A percentile compares a stretch with the other conserved stretches of the same genome.
Evolutionary conservation across 2,888 invertebrate genomes (phyloP).

Genomic region (Ashinkailepas kermadecensis): DNA sequence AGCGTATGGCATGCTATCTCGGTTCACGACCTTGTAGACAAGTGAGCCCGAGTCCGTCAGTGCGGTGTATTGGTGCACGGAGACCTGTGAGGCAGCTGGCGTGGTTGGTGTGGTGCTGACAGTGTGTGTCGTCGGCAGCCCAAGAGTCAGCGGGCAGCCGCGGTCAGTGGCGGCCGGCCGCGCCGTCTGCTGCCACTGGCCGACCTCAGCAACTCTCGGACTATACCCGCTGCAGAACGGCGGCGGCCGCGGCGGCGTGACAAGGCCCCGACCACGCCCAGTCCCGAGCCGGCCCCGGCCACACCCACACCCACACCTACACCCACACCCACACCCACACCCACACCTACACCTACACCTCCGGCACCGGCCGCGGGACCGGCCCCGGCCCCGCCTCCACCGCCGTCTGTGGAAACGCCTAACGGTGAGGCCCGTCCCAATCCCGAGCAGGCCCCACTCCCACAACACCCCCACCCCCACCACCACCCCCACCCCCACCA

Average conservation of each 20-base stretch:
- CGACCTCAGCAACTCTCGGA: conserved; percentile 3
- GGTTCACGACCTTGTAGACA: too few relatives aligned
- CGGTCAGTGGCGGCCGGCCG: background rate
- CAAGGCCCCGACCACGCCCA: conserved; percentile 10
- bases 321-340: background rate
- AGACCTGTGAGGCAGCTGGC: too few relatives aligned
- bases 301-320: background rate
- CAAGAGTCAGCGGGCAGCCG: background rate
- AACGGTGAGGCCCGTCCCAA: too few relatives aligned
- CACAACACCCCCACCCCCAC: too few relatives aligned
- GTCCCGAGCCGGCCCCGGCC: background rate
- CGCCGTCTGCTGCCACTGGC: background rate
- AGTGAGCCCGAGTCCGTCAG: too few relatives aligned
- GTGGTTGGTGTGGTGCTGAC: too few relatives aligned
- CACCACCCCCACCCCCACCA: too few relatives aligned
- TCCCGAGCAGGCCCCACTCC: too few relatives aligned
- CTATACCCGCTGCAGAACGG: conserved; percentile 12
- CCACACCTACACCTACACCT: background rate
- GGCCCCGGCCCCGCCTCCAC: background rate
- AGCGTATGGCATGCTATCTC: too few relatives aligned
- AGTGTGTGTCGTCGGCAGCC: background rate
- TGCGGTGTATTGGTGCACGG: too few relatives aligned
- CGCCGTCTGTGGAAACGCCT: background rate
- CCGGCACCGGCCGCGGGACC: too few relatives aligned
- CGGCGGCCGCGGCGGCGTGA: conserved; percentile 14